Evolutionary conservation across 1,140 invertebrate genomes (phyloP).

Genomic region (Oncopodura yosiiana): DNA sequence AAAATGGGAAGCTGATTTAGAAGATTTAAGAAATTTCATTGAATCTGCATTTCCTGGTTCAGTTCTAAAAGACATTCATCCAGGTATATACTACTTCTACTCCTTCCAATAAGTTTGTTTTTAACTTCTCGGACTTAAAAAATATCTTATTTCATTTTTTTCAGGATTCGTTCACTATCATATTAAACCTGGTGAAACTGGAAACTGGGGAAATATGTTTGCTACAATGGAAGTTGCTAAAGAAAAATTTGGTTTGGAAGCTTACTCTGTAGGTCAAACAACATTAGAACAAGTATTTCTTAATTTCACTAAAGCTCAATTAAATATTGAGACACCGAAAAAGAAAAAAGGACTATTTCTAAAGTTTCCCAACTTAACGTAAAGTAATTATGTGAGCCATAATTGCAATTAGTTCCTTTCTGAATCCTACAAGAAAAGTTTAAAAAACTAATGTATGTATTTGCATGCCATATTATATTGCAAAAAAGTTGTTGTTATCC

Average conservation of each 20-base stretch:
- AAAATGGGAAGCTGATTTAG: constrained; percentile 33
- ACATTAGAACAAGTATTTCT: constrained; percentile 63
- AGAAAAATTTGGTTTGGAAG: constrained; percentile 53
- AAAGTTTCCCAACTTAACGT: no score
- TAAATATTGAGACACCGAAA: constrained; percentile 15
- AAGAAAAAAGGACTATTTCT: no score
- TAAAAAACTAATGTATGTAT: no score
- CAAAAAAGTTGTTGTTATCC: no score
- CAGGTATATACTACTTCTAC: no score
- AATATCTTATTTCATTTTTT: no score
- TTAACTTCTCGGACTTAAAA: no score
- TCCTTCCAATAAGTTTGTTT: no score
- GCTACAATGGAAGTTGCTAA: constrained; percentile 56
- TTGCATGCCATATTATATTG: no score
- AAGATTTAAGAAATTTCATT: constrained; percentile 30
- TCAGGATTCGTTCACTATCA: constrained; percentile 68
- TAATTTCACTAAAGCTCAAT: constrained; percentile 32
- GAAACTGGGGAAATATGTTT: constrained; percentile 65
- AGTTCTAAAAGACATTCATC: constrained; percentile 34
- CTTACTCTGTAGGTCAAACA: constrained; percentile 74
- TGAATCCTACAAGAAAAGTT: no score
- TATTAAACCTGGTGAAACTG: constrained; percentile 44
- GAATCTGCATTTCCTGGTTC: constrained; percentile 30
- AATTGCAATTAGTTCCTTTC: no score
- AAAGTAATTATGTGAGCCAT: no score